Base-by-base conservation (phyloP, 2,888 invertebrate genomes). In the Cancer borealis region DNA sequence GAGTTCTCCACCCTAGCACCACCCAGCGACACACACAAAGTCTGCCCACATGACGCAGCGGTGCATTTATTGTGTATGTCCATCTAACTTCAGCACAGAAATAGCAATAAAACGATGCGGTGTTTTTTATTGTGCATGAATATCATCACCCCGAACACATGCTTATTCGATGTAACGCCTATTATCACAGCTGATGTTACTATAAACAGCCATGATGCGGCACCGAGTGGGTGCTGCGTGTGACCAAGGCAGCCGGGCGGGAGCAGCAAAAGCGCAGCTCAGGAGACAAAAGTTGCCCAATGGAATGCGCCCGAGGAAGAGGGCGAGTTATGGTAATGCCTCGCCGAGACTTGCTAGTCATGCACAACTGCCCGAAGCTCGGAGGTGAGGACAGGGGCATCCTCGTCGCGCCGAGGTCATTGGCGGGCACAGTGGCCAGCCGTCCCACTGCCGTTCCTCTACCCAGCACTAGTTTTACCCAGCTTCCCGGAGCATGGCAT, bases 311-410 rank as follows among this genome's bases (percentile, higher is more conserved):
- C 90, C 39, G 90, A 73, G 84, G 91, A 84, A 84, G 84, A 84
- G 45, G 73, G 73, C 66, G 91, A 91, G 91, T 91, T 91, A 91
- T 91, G 91, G 91, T 91, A 91, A 91, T 91, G 66, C 66, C 91
- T 91, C 91, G 66, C 66, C 66, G 60, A 73, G 66, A 91, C 66
- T 73, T 91, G 91, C 91, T 66, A 91, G 91, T 91, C 91, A 91
- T 91, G 91, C 91, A 91, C 90, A 21, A 73, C 91, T 91, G 73
- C 66, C 84, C 39, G 84, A n/a, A 84, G 84, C 39, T 84, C 39
- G 14, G 30, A 84, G 84, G 84, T 30, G 84, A 84, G 84, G n/a
- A 84, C 84, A 84, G 84, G 84, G 84, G 84, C 84, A 84, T 39
- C 84, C 84, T 84, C 84, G 84, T 39, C 84, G 14, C 14, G 84